Evolutionary conservation across 2,797 vertebrate genomes (phyloP).

Genomic region (Tapirus indicus): DNA sequence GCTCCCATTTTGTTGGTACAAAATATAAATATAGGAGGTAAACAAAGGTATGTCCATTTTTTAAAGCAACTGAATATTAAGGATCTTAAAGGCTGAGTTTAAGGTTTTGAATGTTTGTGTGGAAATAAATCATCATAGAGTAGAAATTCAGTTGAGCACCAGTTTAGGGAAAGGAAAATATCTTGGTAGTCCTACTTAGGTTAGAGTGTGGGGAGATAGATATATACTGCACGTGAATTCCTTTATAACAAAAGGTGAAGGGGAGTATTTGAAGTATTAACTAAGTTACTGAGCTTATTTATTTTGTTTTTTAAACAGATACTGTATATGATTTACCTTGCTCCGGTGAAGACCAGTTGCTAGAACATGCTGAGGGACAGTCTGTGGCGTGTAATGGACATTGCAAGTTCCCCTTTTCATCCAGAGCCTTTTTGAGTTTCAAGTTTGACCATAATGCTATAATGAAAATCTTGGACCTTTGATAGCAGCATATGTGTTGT

Average conservation of each 20-base stretch:
- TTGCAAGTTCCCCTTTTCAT: slow-evolving; percentile 91
- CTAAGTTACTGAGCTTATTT: background rate
- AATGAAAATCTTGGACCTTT: slow-evolving; percentile 96
- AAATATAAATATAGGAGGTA: slow-evolving; percentile 20
- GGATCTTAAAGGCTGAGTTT: background rate
- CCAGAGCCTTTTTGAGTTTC: slow-evolving; percentile 96
- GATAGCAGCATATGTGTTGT: slow-evolving; percentile 69
- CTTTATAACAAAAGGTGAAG: background rate
- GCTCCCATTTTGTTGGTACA: background rate
- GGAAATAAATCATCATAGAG: background rate
- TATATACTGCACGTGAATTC: background rate
- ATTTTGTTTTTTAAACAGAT: slow-evolving; percentile 82
- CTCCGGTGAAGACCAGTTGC: slow-evolving; percentile 87
- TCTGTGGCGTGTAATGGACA: slow-evolving; percentile 89
- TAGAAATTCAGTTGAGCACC: background rate
- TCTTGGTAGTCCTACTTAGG: background rate
- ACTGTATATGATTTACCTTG: slow-evolving; percentile 86
- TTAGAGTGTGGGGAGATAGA: slow-evolving; percentile 8
- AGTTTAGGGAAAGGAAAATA: background rate
- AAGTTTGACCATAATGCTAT: slow-evolving; percentile 97
- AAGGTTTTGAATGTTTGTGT: background rate
- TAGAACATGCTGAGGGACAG: slow-evolving; percentile 85
- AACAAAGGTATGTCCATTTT: slow-evolving; percentile 28
- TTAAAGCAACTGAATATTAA: slow-evolving; percentile 8
- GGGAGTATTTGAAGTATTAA: background rate